phyloP scores from a whole-genome alignment of 2,797 vertebrate species.

The Emys orbicularis region DNA sequence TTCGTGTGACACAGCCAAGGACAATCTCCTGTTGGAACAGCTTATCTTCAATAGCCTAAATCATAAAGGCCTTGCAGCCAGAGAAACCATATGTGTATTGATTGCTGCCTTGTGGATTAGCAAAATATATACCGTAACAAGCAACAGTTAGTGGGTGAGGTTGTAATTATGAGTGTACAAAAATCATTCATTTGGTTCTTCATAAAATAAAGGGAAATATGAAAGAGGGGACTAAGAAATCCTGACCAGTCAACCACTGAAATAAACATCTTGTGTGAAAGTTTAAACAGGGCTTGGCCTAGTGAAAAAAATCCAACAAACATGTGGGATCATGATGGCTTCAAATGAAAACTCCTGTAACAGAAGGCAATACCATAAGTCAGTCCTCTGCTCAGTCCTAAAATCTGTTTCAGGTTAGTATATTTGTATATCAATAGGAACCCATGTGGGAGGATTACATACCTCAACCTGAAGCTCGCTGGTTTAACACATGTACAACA shows the following conservation, averaged over 20 bases:
- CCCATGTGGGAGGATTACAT: not conserved
- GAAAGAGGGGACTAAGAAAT: not conserved
- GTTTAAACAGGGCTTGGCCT: not conserved
- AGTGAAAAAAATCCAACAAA: fast-evolving
- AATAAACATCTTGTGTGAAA: not conserved
- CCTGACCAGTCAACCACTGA: not conserved
- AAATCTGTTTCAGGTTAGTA: not conserved
- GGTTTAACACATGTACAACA: not conserved
- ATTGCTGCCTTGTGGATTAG: not conserved
- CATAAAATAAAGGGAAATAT: not conserved
- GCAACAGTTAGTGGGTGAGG: not conserved
- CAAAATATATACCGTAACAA: not conserved
- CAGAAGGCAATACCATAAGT: not conserved
- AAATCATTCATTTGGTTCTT: not conserved
- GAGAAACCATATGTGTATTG: not conserved
- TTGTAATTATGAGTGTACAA: not conserved
- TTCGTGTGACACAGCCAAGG: not conserved
- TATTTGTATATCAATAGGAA: not conserved
- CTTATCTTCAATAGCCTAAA: not conserved
- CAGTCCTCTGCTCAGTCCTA: not conserved
- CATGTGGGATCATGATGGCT: fast-evolving
- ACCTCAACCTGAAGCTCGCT: not conserved
- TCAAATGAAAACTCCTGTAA: not conserved
- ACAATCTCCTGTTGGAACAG: not conserved
- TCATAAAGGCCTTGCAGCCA: not conserved